Evolutionary conservation across 2,113 vertebrate genomes (phyloP), one percentile per base, ranked within the genome.

Genomic region (Brachyhypopomus gauderio): DNA sequence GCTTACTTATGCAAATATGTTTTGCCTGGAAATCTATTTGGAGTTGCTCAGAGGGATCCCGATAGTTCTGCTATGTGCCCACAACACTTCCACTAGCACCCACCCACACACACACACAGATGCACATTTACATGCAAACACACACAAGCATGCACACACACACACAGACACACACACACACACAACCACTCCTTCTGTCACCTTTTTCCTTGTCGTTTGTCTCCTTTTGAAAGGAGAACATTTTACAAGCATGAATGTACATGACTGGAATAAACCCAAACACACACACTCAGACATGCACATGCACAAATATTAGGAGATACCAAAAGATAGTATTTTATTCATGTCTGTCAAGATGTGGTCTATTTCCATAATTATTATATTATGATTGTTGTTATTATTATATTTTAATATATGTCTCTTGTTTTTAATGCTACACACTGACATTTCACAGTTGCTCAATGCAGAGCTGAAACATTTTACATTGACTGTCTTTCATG

Each of bases 21-120:
- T 94, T 93, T 93, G 91, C 92, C 93, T 91, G 89, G 91, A 94
- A 94, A 94, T 94, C 92, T 93, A 94, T 94, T 94, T 92, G 89
- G 88, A 93, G 91, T 94, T 93, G 92, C 93, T 94, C 85, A 90
- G 91, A 94, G 93, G 92, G 91, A 91, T 90, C 93, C 93, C 93
- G 92, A 92, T 91, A 86, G 92, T 85, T 88, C 87, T 94, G 93
- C 92, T 94, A 92, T 93, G 89, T 88, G 83, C 16, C n/a, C 20
- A 16, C 75, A 62, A 52, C 45, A 52, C 45, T 52, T 52, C 45
- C 45, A 52, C 45, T 52, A 52, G 45, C 45, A 52, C 60, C 19
- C 52, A 20, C 30, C 41, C 48, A n/a, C 48, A 52, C 73, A 34
- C 73, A 48, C 78, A 48, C 56, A 12, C 30, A 30, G 30, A 30